These are phyloP conservation scores for Microvelia longipes DNA, from an alignment of 1,140 invertebrate species.

Conservation along the genomic window DNA sequence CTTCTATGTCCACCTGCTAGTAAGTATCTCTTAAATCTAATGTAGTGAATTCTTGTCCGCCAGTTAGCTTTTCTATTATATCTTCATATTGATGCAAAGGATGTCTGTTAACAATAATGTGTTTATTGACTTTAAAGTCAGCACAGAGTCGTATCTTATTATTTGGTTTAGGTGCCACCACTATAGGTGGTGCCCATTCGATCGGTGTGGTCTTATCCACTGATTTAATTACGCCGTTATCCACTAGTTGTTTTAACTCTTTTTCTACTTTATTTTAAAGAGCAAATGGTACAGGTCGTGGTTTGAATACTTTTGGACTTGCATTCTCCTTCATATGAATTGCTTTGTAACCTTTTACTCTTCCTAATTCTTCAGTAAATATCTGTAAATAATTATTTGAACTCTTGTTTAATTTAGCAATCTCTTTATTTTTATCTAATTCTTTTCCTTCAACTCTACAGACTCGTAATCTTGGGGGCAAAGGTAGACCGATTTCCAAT, in stretches of 20 bases:
- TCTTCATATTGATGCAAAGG: conserved; percentile 16
- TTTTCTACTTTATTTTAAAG: not conserved
- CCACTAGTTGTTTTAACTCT: not conserved
- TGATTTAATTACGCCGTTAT: conserved; percentile 18
- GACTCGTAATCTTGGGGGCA: not conserved
- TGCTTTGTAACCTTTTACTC: not conserved
- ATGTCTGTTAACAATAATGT: conserved; percentile 2
- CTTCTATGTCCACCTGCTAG: conserved; percentile 3
- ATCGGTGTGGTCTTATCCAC: conserved; percentile 3
- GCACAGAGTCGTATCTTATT: conserved; percentile 5
- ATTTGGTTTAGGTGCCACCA: conserved; percentile 6
- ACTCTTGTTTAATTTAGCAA: not conserved
- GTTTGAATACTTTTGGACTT: conserved; percentile 3
- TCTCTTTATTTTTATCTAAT: not conserved
- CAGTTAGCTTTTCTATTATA: not conserved
- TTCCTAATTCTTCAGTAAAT: not conserved
- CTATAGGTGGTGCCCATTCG: conserved; percentile 5
- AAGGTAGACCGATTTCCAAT: not conserved
- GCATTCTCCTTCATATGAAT: not conserved
- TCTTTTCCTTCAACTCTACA: not conserved
- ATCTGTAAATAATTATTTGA: not conserved
- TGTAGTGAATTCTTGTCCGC: not conserved
- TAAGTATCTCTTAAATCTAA: conserved; percentile 7
- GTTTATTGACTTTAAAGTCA: conserved; percentile 18
- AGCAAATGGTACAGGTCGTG: not conserved